These are phyloP conservation scores for Lagorchestes hirsutus DNA, from an alignment of 2,797 vertebrate species.

Conservation along the genomic window DNA sequence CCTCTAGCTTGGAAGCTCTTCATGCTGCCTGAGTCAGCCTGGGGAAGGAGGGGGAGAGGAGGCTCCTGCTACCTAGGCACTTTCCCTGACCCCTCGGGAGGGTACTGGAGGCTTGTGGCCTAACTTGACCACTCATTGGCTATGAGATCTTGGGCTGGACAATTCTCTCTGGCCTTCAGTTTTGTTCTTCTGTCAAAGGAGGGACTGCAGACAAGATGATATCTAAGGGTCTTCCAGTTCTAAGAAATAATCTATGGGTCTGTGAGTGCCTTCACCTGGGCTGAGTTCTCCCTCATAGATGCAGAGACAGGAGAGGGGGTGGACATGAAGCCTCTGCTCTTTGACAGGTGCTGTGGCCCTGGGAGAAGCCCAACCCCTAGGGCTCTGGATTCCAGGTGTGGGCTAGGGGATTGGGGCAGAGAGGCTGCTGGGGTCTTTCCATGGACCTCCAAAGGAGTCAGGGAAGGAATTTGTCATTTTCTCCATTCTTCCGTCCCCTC, in stretches of 20 bases:
- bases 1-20: background rate
- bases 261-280: background rate
- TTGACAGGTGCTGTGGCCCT: background rate
- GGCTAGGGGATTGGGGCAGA: background rate
- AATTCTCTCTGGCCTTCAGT: background rate
- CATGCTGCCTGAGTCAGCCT: background rate
- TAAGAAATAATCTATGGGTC: background rate
- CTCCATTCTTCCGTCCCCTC: rapidly evolving
- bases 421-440: background rate
- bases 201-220: background rate
- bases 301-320: background rate
- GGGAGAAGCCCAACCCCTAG: background rate
- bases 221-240: background rate
- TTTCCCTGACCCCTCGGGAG: background rate
- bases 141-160: background rate
- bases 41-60: background rate
- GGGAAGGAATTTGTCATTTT: background rate
- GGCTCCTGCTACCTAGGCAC: background rate
- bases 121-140: background rate
- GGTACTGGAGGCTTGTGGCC: background rate
- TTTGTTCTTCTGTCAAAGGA: background rate
- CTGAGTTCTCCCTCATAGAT: background rate
- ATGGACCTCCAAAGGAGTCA: background rate
- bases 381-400: background rate
- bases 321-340: background rate